Base-by-base conservation (phyloP, 2,113 vertebrate genomes). In the Notechis scutatus region DNA sequence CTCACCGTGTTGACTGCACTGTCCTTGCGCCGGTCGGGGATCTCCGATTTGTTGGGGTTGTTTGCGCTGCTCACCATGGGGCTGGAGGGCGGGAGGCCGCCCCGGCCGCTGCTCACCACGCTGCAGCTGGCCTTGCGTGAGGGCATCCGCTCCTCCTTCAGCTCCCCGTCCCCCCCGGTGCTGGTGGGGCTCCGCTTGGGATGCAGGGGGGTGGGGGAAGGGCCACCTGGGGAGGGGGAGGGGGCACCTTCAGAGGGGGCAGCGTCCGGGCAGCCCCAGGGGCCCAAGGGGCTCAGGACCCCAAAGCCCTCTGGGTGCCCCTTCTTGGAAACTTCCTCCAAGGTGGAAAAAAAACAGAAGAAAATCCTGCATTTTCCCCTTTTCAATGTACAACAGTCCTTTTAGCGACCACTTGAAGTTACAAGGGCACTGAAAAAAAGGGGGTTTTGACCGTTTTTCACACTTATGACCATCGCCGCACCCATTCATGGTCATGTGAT, bases 1-100 rank as follows among this genome's bases (percentile, higher is more conserved):
- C 98, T 98, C 95, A 99, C 98, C 6, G 98, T 97, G 81, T 98
- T 97, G 23, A 97, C 96, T 6, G 95, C 96, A 4, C 97, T 97
- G 56, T 99, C 99, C 96, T 99, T 99, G 96, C 98, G 98, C 50
- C 98, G 97, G 94, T 99, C 98, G 0, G 99, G 99, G 95, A 99
- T 99, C 97, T 99, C 99, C 0, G 98, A 97, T 95, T 99, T 99
- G 95, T 99, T 99, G 88, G 99, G 99, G 96, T 99, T 99, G 97
- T 99, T 98, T 93, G 98, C 99, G 0, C 98, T 99, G 98, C 98
- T 99, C 90, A 99, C 98, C 98, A 99, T 98, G 89, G 98, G 99
- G 94, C 98, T 99, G 91, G 98, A 98, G 0, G 99, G 98, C 1
- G 98, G 98, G 96, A 98, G 97, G 95, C 98, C 98, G 0, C 98